Base-by-base conservation (phyloP, 2,113 vertebrate genomes). In the Sinocyclocheilus maitianheensis region DNA sequence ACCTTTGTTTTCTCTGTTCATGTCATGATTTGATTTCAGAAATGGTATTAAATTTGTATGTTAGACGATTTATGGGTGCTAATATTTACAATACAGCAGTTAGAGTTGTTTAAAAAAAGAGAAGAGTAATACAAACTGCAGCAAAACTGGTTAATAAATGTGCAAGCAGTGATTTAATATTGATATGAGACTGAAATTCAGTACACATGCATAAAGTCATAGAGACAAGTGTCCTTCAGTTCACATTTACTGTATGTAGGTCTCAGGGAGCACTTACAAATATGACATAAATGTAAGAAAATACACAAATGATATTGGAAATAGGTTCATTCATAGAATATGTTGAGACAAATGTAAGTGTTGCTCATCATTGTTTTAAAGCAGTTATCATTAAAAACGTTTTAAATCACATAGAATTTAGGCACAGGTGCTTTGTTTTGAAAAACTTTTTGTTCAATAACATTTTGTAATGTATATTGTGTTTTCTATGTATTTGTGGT, bases 221-320 rank as follows among this genome's bases (percentile, higher is more conserved):
- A 48, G 22, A 48, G 72, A 8, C 43, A 43, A 43, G 26, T 55
- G 24, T 34, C 18, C 5, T 71, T 53, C 5, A 53, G 9, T 84
- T 74, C 69, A 84, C 69, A 58, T 84, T 74, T 83, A 74, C 53
- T 48, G 83, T 76, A 34, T 80, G 63, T 74, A 78, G 80, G 84
- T 83, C 84, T 86, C 84, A 88, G 87, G 84, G 84, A 88, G 55
- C 75, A 83, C 26, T 83, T 82, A 62, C 67, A 22, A 6, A 67
- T 67, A 34, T 75, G 48, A 80, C 75, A 26, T 51, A 30, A 12
- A 76, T 48, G 16, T 46, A 26, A 26, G 13, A 51, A 48, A 48
- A 48, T 51, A 8, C 5, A 51, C 74, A 51, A 48, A 48, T 48
- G 6, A 48, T 76, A 9, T 55, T 77, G 26, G 51, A 30, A 65